Evolutionary conservation across 2,797 vertebrate genomes (phyloP).

Genomic region (Gymnocypris eckloni): DNA sequence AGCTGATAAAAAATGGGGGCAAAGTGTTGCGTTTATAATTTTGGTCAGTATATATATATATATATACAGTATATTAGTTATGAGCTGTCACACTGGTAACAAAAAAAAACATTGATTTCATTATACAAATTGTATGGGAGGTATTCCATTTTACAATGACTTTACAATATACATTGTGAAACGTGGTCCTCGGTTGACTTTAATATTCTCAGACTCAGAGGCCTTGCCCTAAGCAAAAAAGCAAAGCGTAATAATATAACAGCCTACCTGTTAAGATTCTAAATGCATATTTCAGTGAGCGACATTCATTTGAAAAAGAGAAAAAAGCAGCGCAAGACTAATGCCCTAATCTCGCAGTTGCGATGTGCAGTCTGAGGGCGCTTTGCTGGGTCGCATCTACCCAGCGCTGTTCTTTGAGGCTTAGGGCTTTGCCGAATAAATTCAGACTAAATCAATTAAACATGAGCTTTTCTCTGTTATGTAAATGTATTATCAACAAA

Average conservation of each 20-base stretch:
- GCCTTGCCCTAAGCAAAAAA: slow-evolving; percentile 9
- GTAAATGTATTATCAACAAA: slow-evolving; percentile 45
- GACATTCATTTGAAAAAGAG: slow-evolving; percentile 20
- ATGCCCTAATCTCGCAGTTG: slow-evolving; percentile 29
- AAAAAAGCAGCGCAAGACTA: slow-evolving; percentile 13
- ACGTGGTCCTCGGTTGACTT: not conserved
- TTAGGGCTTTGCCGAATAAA: slow-evolving; percentile 20
- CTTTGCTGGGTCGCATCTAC: slow-evolving; percentile 17
- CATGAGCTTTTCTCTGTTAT: slow-evolving; percentile 47
- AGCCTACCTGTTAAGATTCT: slow-evolving; percentile 38
- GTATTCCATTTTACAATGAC: not conserved
- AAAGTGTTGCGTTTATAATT: no score
- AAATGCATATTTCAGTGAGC: slow-evolving; percentile 32
- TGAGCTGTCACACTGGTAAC: not conserved
- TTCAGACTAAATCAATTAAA: slow-evolving; percentile 46
- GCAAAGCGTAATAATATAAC: not conserved
- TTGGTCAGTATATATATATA: no score
- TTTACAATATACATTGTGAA: not conserved
- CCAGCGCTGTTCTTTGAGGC: slow-evolving; percentile 6
- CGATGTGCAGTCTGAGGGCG: not conserved
- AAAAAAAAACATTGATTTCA: not conserved
- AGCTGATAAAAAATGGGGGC: no score
- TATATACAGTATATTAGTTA: no score
- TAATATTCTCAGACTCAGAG: not conserved
- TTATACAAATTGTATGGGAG: not conserved